These are phyloP conservation scores for Hyles lineata DNA, from an alignment of 2,888 invertebrate genomes.

Conservation along the genomic window DNA sequence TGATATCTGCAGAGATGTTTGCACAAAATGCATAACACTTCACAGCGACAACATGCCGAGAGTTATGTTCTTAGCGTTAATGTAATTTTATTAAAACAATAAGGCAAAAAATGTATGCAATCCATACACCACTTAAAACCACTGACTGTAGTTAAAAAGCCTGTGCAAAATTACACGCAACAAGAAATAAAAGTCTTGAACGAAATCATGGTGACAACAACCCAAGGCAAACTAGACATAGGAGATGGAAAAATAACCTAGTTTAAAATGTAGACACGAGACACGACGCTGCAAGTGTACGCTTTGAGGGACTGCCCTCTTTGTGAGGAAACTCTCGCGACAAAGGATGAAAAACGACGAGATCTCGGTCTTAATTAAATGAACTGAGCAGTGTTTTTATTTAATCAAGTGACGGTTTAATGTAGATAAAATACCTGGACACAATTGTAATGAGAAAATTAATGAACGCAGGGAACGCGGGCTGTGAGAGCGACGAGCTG, in stretches of 20 bases:
- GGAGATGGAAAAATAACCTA: conserved; percentile 64
- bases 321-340: conserved; percentile 24
- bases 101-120: no score
- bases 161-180: background rate
- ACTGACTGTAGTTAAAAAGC: background rate
- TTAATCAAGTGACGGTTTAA: conserved; percentile 17
- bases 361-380: conserved; percentile 29
- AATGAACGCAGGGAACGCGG: background rate
- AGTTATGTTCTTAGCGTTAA: no score
- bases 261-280: conserved; percentile 45
- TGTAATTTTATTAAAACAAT: no score
- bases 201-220: conserved; percentile 37
- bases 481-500: background rate
- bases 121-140: background rate
- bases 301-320: conserved; percentile 26
- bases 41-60: no score
- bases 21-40: no score
- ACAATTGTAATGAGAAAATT: background rate
- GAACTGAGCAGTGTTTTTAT: conserved; percentile 18
- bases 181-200: background rate
- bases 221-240: conserved; percentile 49
- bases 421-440: background rate
- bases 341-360: conserved; percentile 28
- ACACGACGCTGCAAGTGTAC: conserved; percentile 25
- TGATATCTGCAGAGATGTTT: no score